Percentiles rank a stretch among this genome's conserved stretches.
These are phyloP conservation scores for Amitus sp. DNA, from an alignment of 2,888 invertebrate genomes.

Conservation along the genomic window DNA sequence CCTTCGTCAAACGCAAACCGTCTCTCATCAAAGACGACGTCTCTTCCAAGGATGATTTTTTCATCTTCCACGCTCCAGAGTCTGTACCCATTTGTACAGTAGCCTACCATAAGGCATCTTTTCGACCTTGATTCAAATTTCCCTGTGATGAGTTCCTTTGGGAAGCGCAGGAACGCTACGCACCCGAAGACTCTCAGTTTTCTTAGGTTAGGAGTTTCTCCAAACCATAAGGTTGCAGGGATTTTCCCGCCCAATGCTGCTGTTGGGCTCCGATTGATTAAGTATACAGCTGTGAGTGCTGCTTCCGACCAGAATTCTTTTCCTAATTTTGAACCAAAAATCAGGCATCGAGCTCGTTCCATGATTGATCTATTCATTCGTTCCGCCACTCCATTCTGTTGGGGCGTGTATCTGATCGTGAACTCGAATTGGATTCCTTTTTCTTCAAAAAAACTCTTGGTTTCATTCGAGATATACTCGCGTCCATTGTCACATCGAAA, in stretches of 20 bases:
- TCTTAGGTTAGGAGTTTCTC: constrained; percentile 34
- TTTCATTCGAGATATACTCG: constrained; percentile 43
- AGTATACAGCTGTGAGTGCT: constrained; percentile 40
- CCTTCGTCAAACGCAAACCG: constrained; percentile 25
- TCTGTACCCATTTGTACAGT: constrained; percentile 34
- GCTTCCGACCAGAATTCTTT: constrained; percentile 54
- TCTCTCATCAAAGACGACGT: constrained; percentile 45
- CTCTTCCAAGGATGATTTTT: constrained; percentile 36
- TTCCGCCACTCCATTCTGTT: constrained; percentile 48
- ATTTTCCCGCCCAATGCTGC: constrained; percentile 30
- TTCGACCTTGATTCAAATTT: constrained; percentile 41
- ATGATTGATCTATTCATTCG: constrained; percentile 48
- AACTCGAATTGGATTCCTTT: constrained; percentile 45
- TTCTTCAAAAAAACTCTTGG: constrained; percentile 39
- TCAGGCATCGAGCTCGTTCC: constrained; percentile 57
- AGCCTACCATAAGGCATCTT: constrained; percentile 39
- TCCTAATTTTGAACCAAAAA: constrained; percentile 48
- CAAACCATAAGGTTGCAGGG: constrained; percentile 43
- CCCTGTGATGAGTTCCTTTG: constrained; percentile 30
- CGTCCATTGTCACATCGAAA: constrained; percentile 46
- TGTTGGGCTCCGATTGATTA: constrained; percentile 46
- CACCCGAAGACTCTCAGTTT: constrained; percentile 43
- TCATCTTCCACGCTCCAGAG: constrained; percentile 36
- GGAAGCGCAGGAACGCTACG: constrained; percentile 30
- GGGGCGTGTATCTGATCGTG: constrained; percentile 45